A percentile compares a stretch with the other conserved stretches of the same genome.
phyloP scores from a whole-genome alignment of 2,888 invertebrate species.

The Punctoribates punctum region DNA sequence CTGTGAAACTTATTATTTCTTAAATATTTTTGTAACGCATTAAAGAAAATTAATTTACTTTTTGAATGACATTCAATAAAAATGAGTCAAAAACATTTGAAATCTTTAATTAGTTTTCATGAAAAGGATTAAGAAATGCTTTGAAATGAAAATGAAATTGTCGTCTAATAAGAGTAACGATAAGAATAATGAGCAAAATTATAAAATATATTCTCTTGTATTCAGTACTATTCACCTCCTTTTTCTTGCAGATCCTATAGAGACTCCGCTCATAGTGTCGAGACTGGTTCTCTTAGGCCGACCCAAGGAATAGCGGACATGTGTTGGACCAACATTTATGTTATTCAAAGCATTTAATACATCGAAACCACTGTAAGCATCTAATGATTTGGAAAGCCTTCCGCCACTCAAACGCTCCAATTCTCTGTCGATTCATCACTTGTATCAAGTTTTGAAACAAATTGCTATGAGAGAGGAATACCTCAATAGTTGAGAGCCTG shows the following conservation, averaged over 20 bases:
- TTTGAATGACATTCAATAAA: too few species aligned
- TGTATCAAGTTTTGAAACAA: not conserved
- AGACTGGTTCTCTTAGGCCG: slow-evolving; percentile 34
- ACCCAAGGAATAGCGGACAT: not conserved
- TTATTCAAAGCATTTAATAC: slow-evolving; percentile 41
- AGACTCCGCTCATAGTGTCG: slow-evolving; percentile 41
- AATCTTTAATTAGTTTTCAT: too few species aligned
- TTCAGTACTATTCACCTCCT: slow-evolving; percentile 15
- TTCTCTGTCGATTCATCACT: not conserved
- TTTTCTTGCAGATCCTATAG: slow-evolving; percentile 35
- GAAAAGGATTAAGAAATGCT: too few species aligned
- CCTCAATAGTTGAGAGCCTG: slow-evolving; percentile 20
- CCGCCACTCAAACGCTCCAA: slow-evolving; percentile 9
- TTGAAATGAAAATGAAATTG: not conserved
- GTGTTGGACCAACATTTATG: not conserved
- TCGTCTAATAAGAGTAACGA: not conserved
- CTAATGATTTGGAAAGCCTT: slow-evolving; percentile 13
- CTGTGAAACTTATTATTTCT: too few species aligned
- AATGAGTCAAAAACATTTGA: too few species aligned
- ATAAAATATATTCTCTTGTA: too few species aligned
- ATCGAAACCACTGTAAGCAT: not conserved
- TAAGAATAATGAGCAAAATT: slow-evolving; percentile 6
- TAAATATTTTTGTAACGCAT: too few species aligned
- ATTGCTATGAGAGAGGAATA: not conserved
- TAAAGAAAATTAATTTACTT: too few species aligned